Evolutionary conservation across 2,888 invertebrate genomes (phyloP).

Genomic region (Abrostola triplasia): DNA sequence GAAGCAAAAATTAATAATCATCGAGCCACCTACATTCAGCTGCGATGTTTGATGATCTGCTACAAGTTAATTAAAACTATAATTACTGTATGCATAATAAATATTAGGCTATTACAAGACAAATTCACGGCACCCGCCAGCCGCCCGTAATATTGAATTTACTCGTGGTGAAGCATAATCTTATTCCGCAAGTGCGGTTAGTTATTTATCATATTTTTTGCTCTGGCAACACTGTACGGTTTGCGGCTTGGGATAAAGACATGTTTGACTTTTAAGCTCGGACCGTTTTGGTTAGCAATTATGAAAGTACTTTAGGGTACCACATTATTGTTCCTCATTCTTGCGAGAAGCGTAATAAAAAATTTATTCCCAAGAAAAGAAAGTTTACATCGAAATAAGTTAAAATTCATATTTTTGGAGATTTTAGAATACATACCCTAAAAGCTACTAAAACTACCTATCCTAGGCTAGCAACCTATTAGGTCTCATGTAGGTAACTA

Average conservation of each 20-base stretch:
- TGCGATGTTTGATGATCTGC: constrained; percentile 36
- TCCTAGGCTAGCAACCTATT: no score
- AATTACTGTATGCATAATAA: constrained; percentile 60
- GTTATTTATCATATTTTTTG: constrained; percentile 61
- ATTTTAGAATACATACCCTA: no score
- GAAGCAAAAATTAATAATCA: not conserved
- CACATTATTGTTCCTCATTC: not conserved
- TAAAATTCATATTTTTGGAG: no score
- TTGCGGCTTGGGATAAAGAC: constrained; percentile 63
- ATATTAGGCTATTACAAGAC: constrained; percentile 57
- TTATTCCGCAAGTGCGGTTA: constrained; percentile 50
- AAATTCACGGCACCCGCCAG: constrained; percentile 44
- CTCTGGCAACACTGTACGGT: constrained; percentile 59
- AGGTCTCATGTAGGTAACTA: no score
- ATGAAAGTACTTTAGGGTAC: constrained; percentile 39
- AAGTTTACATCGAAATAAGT: no score
- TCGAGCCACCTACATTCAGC: constrained; percentile 22
- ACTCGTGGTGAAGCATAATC: constrained; percentile 25
- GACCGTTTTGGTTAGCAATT: constrained; percentile 55
- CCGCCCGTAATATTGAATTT: constrained; percentile 48
- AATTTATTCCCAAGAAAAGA: no score
- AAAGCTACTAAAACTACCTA: no score
- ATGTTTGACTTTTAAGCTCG: constrained; percentile 58
- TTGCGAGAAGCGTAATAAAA: no score
- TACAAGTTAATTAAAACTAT: constrained; percentile 50